phyloP scores from a whole-genome alignment of 2,888 invertebrate genomes.

The Pseudococcus longispinus region DNA sequence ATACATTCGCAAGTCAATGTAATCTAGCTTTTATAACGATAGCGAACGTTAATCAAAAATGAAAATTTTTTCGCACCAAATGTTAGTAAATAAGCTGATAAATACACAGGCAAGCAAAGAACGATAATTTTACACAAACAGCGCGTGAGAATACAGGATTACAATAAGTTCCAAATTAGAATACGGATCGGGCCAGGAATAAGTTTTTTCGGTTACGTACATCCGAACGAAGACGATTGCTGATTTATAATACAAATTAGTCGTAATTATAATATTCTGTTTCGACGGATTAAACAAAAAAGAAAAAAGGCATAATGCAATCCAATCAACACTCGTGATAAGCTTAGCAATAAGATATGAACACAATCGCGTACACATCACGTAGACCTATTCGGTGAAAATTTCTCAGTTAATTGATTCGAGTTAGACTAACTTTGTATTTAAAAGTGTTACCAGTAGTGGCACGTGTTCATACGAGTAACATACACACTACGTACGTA shows the following conservation, averaged over 20 bases:
- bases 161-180: neutral
- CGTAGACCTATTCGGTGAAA: neutral
- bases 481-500: neutral
- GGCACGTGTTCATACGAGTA: neutral
- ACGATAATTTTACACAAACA: neutral
- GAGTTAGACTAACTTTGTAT: neutral
- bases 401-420: neutral
- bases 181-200: neutral
- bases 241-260: neutral
- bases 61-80: neutral
- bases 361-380: neutral
- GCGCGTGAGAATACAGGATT: neutral
- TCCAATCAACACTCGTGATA: neutral
- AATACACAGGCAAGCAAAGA: neutral
- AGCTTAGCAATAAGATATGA: neutral
- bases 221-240: neutral
- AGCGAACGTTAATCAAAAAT: neutral
- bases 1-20: neutral
- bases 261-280: neutral
- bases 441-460: neutral
- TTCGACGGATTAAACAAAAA: neutral
- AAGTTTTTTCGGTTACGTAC: neutral
- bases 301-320: neutral
- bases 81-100: neutral
- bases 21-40: neutral